Evolutionary conservation across 2,888 invertebrate genomes (phyloP), one percentile per base, ranked within the genome.

Genomic region (Drosophila subsilvestris): DNA sequence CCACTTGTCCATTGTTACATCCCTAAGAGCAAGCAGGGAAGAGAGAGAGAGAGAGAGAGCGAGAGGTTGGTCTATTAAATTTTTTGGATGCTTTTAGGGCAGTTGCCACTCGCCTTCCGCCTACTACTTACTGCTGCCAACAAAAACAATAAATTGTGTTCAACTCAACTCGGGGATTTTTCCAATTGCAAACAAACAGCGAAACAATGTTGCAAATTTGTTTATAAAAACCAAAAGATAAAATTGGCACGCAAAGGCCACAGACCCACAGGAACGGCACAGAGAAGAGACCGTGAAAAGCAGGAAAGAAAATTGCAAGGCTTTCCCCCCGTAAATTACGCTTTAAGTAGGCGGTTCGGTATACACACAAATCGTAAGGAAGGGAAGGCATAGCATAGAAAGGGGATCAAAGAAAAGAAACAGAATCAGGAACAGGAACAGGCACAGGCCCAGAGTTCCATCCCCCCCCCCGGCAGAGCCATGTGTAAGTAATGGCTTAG

Each of bases 161-260:
- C 85, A 88, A 76, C 62, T 37, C 44, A 83, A 73, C 85, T 85
- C 85, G 83, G 86, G 88, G 88, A 88, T 74, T 57, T 67, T 50
- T 6, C n/a, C 32, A 32, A 37, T 14, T 22, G 53, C 53, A 54
- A 58, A 10, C 32, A 54, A 57, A 50, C 32, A 27, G 58, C 29
- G 6, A 22, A 60, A 67, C 22, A 50, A 66, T 57, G 53, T 54
- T 55, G 54, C 62, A 56, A 70, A 62, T 32, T 48, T 54, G 65
- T 42, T 65, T 47, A 65, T 53, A 65, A 60, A 32, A 22, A 37
- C 22, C 27, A 8, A n/a, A 12, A 42, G 32, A 17, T 29, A 29
- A 9, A 37, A 37, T n/a, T n/a, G 37, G 25, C 5, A 25, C 5
- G 25, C 2, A 27, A 37, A 37, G 37, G 6, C 37, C 7, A 37